These are phyloP conservation scores for Phenganax stokvisi DNA, from an alignment of 92 coral and sea anemone species.

Conservation along the genomic window DNA sequence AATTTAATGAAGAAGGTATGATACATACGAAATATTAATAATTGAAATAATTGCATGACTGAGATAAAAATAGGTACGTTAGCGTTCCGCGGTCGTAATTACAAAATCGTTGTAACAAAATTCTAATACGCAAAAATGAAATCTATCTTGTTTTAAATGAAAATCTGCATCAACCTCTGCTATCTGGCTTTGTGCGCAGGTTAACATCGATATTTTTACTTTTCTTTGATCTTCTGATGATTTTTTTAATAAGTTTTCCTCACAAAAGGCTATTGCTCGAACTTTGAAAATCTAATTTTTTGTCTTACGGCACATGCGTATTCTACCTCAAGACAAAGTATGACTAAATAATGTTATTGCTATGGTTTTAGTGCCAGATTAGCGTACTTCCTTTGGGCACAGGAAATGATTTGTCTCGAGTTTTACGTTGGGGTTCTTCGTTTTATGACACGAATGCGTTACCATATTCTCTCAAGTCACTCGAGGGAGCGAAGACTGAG, in stretches of 20 bases:
- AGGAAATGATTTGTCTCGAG: slow-evolving; percentile 92
- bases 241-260: too few species aligned
- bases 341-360: background rate
- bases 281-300: background rate
- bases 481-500: slow-evolving; percentile 87
- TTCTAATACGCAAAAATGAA: too few species aligned
- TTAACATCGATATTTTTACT: too few species aligned
- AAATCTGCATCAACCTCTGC: too few species aligned
- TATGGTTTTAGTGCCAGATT: slow-evolving; percentile 68
- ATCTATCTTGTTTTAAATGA: too few species aligned
- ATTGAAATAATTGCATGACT: too few species aligned
- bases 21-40: background rate
- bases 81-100: too few species aligned
- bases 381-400: slow-evolving; percentile 96
- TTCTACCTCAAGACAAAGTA: background rate
- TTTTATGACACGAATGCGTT: slow-evolving; percentile 78
- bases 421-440: slow-evolving; percentile 95
- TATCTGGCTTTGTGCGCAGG: too few species aligned
- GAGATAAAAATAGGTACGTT: too few species aligned
- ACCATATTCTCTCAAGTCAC: slow-evolving; percentile 80
- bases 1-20: slow-evolving; percentile 67
- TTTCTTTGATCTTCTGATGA: too few species aligned
- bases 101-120: too few species aligned
- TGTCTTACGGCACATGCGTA: background rate
- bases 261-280: too few species aligned